These are phyloP conservation scores for Pseudomyrmex concolor DNA, from an alignment of 1,140 invertebrate species.

Conservation along the genomic window DNA sequence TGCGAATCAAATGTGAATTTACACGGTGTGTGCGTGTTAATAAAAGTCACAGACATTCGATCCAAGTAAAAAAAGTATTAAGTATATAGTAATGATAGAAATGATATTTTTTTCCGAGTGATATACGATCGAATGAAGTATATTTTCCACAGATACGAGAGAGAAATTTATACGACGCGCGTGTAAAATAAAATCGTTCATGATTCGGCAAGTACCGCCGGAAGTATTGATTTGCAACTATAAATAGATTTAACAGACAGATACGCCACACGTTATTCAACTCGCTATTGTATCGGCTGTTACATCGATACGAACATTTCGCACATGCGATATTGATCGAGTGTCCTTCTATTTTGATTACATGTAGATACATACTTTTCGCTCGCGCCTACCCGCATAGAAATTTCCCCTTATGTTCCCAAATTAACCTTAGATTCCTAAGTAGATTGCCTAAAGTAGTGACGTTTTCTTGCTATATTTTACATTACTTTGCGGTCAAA, in stretches of 20 bases:
- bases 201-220: neutral
- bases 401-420: too few species aligned
- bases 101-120: neutral
- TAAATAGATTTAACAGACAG: neutral
- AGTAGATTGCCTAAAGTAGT: too few species aligned
- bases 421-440: too few species aligned
- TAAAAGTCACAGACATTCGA: neutral
- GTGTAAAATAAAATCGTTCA: neutral
- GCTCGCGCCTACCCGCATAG: conserved; percentile 27
- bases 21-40: neutral
- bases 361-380: conserved; percentile 18
- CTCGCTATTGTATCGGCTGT: neutral
- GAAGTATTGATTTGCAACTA: neutral
- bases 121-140: conserved; percentile 28
- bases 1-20: conserved; percentile 33
- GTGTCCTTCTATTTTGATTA: conserved; percentile 21
- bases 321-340: conserved; percentile 49
- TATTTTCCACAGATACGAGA: neutral
- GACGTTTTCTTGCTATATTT: too few species aligned
- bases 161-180: neutral
- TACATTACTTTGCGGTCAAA: too few species aligned
- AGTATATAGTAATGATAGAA: neutral
- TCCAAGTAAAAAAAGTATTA: conserved; percentile 11
- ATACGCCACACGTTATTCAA: conserved; percentile 2
- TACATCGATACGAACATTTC: conserved; percentile 37